phyloP scores from a whole-genome alignment of 1,140 invertebrate genomes.

The Tribolium madens region DNA sequence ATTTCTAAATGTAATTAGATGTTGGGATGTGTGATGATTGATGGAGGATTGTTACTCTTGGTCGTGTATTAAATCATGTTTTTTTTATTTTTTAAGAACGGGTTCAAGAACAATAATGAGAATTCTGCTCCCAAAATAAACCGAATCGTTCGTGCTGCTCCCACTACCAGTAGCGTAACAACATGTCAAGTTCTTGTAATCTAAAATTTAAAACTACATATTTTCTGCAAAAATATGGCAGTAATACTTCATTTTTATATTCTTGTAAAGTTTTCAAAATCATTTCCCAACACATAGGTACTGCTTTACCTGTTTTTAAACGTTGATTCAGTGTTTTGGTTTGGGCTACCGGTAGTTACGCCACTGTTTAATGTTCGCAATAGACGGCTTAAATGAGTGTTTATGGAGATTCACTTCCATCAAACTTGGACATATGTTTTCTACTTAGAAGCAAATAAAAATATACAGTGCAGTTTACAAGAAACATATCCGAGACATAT shows the following conservation, averaged over 20 bases:
- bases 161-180: background rate
- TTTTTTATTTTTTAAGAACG: constrained; percentile 16
- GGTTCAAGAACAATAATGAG: constrained; percentile 22
- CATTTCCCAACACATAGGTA: too few relatives aligned
- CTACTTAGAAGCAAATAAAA: background rate
- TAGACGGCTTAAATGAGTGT: too few relatives aligned
- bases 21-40: constrained; percentile 14
- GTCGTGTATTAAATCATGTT: background rate
- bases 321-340: too few relatives aligned
- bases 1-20: background rate
- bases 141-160: background rate
- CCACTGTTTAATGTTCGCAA: too few relatives aligned
- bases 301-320: too few relatives aligned
- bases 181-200: too few relatives aligned
- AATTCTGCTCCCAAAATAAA: constrained; percentile 18
- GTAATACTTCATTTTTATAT: too few relatives aligned
- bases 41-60: background rate
- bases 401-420: constrained; percentile 9
- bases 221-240: too few relatives aligned
- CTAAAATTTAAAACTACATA: too few relatives aligned
- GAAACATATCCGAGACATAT: constrained; percentile 16
- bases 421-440: constrained; percentile 24
- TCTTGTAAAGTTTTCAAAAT: too few relatives aligned
- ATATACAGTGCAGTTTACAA: constrained; percentile 27
- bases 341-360: too few relatives aligned